Evolutionary conservation across 2,113 vertebrate genomes (phyloP), one percentile per base, ranked within the genome.

Genomic region (Alethe castanea): DNA sequence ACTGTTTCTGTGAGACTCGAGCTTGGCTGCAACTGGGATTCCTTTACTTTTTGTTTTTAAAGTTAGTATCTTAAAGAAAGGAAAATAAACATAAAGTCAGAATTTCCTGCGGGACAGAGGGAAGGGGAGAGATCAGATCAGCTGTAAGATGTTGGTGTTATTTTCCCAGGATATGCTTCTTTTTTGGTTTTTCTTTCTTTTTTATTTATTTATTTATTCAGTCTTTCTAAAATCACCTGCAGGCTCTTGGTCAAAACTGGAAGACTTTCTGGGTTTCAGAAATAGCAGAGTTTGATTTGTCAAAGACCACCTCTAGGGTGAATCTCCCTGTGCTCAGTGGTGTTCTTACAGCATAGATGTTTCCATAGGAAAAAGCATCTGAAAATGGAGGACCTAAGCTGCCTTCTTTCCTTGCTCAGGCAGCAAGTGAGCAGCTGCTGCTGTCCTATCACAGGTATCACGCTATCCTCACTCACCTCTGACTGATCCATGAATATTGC

Each of bases 81-180:
- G 79, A 98, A 96, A 97, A 97, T 94, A 95, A 91, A 95, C 65
- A 95, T 90, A 87, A 92, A 95, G 71, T 94, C 94, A 97, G 73
- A 97, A 96, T 97, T 97, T 97, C 96, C 97, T 92, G 80, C 29
- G 1, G 67, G 82, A 79, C 74, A 95, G 94, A 95, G 91, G 77
- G 95, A 94, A 80, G 93, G 92, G 92, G 89, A 94, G 53, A 95
- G 84, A 97, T 96, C 90, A 94, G 90, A 96, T 97, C 91, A 92
- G 73, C 92, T 95, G 56, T 89, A 95, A 93, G 86, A 61, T 79
- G 78, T 78, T 90, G 90, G 61, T 95, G 78, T 77, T 86, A 93
- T 97, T 98, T 98, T 97, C 96, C 96, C 95, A 97, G 88, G 88
- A 96, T 90, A 92, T 48, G 31, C 5, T 95, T 53, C 47, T 81